Evolutionary conservation across 2,113 vertebrate species (phyloP).

Genomic region (Stegastes partitus): DNA sequence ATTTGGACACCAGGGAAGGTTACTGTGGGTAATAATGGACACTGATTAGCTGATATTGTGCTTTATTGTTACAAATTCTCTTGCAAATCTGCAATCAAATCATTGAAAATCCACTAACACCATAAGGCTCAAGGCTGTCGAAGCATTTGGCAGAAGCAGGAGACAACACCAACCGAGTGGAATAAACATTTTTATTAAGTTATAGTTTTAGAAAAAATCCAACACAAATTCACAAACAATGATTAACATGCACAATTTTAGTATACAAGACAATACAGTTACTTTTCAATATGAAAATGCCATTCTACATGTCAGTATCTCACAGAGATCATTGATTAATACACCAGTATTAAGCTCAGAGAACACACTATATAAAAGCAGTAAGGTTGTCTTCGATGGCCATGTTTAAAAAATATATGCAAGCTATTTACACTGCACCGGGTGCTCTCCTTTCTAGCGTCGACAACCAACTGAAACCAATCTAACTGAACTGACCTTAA

Average conservation of each 20-base stretch:
- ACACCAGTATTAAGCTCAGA: slow-evolving; percentile 86
- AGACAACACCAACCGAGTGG: slow-evolving; percentile 40
- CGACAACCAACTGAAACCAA: slow-evolving; percentile 53
- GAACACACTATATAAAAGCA: slow-evolving; percentile 82
- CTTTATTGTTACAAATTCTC: no score
- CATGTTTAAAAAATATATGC: slow-evolving; percentile 83
- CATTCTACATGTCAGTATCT: slow-evolving; percentile 88
- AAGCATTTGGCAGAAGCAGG: background rate
- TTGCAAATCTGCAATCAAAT: background rate
- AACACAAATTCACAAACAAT: slow-evolving; percentile 88
- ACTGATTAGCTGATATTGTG: no score
- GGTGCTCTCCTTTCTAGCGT: slow-evolving; percentile 49
- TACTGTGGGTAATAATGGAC: background rate
- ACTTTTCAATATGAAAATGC: slow-evolving; percentile 99
- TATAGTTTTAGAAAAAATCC: slow-evolving; percentile 86
- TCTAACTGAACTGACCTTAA: slow-evolving; percentile 35
- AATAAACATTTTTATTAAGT: slow-evolving; percentile 88
- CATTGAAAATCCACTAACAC: background rate
- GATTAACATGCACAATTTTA: slow-evolving; percentile 93
- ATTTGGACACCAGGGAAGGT: background rate
- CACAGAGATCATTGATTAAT: slow-evolving; percentile 93
- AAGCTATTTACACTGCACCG: slow-evolving; percentile 83
- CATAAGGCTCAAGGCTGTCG: background rate
- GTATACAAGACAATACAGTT: slow-evolving; percentile 93
- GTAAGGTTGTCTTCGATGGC: slow-evolving; percentile 76